Evolutionary conservation across 2,113 vertebrate genomes (phyloP).

Genomic region (Crocuta crocuta): DNA sequence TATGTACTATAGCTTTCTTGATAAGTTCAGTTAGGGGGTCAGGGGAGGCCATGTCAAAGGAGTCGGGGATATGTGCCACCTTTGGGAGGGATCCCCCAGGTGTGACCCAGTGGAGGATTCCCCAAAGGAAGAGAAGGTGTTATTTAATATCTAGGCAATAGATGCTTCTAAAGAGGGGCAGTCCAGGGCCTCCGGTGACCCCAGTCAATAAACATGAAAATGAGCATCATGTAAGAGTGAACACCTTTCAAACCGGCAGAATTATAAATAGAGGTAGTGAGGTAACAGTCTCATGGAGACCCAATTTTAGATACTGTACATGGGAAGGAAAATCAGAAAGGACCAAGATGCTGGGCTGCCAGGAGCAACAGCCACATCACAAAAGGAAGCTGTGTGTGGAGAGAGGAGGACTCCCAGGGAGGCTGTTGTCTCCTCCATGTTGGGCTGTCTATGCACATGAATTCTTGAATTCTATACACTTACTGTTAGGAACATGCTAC

Average conservation of each 20-base stretch:
- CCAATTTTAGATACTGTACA: neutral
- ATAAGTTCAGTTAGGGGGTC: fast-evolving
- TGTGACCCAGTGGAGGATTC: neutral
- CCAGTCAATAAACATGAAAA: neutral
- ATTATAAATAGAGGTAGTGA: neutral
- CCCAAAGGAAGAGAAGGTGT: neutral
- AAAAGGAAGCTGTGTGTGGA: neutral
- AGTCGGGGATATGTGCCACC: neutral
- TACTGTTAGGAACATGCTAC: neutral
- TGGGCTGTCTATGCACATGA: neutral
- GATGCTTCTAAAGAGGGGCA: neutral
- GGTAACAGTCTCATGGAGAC: neutral
- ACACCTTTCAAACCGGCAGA: neutral
- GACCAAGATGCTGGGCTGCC: neutral
- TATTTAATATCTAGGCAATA: neutral
- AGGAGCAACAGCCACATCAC: neutral
- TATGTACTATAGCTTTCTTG: neutral
- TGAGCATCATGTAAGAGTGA: neutral
- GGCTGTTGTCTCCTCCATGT: fast-evolving
- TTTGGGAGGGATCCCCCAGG: neutral
- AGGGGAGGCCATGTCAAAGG: neutral
- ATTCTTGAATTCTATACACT: neutral
- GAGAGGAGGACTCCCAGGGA: neutral
- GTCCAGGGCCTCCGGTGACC: neutral
- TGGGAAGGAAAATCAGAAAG: neutral